Evolutionary conservation across 1,140 invertebrate genomes (phyloP).

Genomic region (Pantala flavescens): DNA sequence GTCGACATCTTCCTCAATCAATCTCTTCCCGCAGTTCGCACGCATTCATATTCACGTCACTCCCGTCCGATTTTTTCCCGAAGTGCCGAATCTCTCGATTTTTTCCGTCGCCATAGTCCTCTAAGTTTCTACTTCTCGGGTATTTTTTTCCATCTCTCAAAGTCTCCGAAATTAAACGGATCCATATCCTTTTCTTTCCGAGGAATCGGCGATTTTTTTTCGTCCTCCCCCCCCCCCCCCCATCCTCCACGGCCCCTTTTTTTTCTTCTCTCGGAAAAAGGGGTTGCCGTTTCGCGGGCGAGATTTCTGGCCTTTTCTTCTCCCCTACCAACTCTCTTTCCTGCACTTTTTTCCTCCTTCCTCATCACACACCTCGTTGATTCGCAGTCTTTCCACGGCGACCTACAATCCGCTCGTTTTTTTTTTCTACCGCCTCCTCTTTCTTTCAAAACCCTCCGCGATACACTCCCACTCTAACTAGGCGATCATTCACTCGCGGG

Average conservation of each 20-base stretch:
- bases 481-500: no score
- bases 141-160: neutral
- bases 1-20: neutral
- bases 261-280: neutral
- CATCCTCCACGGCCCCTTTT: neutral
- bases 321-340: neutral
- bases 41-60: neutral
- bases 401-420: no score
- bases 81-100: neutral
- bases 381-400: no score
- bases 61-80: neutral
- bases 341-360: neutral
- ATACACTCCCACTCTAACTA: no score
- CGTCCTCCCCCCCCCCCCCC: neutral
- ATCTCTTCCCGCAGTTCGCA: neutral
- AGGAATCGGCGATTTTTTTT: neutral
- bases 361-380: no score
- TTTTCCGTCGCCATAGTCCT: neutral
- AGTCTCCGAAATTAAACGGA: neutral
- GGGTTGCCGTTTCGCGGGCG: no score
- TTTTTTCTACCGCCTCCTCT: no score
- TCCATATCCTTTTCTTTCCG: neutral
- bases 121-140: neutral
- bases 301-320: neutral
- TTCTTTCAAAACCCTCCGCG: no score